phyloP scores from a whole-genome alignment of 2,888 invertebrate genomes.

The Odontocolon sp. region DNA sequence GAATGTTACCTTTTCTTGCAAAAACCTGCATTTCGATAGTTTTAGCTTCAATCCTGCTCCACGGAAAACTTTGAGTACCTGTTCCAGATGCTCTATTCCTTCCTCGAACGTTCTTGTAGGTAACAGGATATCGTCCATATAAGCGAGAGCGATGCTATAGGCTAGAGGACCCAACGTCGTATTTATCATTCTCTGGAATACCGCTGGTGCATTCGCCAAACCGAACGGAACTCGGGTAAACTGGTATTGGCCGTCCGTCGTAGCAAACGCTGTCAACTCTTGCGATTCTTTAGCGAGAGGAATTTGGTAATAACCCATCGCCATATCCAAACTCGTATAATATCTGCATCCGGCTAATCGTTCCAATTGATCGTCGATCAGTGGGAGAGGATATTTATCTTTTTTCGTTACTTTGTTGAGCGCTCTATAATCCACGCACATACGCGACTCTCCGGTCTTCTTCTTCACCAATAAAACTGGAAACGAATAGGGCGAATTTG shows the following conservation, averaged over 20 bases:
- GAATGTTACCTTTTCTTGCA: conserved; percentile 13
- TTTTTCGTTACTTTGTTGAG: conserved; percentile 61
- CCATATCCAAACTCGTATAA: conserved; percentile 13
- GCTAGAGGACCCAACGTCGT: conserved; percentile 1
- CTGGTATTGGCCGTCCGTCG: conserved; percentile 25
- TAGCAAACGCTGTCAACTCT: conserved; percentile 21
- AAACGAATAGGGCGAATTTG: conserved; percentile 65
- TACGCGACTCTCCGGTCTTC: conserved; percentile 64
- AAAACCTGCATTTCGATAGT: conserved; percentile 17
- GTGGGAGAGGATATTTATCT: conserved; percentile 22
- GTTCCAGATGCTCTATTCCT: conserved; percentile 11
- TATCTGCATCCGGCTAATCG: conserved; percentile 3
- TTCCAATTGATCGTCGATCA: conserved; percentile 13
- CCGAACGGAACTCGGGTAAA: conserved; percentile 28
- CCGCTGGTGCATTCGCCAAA: conserved; percentile 19
- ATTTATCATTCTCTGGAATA: conserved; percentile 15
- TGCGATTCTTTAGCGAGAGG: conserved; percentile 21
- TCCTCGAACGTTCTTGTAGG: conserved; percentile 15
- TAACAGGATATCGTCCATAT: conserved; percentile 17
- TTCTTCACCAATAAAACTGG: conserved; percentile 66
- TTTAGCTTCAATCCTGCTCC: conserved; percentile 9
- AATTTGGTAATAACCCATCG: conserved; percentile 8
- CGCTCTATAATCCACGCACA: conserved; percentile 68
- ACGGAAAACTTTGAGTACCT: conserved; percentile 9
- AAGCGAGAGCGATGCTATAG: conserved; percentile 3